phyloP scores from a whole-genome alignment of 1,140 invertebrate genomes.

The Eriosoma lanigerum region DNA sequence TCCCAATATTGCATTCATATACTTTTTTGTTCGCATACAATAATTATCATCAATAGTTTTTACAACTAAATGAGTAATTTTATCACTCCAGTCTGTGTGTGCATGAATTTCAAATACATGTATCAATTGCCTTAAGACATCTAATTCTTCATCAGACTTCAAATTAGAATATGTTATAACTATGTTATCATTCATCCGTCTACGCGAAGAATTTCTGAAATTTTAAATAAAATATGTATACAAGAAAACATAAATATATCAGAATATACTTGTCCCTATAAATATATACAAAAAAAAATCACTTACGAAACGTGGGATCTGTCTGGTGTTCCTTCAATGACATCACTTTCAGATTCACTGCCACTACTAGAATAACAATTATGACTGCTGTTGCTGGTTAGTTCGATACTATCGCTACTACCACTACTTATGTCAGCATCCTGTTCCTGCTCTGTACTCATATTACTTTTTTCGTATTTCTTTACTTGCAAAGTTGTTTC shows the following conservation, averaged over 20 bases:
- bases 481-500: not conserved
- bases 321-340: not conserved
- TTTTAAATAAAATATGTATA: not conserved
- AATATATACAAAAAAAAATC: too few species aligned
- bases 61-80: constrained; percentile 18
- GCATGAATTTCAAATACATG: not conserved
- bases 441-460: not conserved
- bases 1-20: constrained; percentile 5
- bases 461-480: not conserved
- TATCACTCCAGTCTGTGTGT: not conserved
- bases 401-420: not conserved
- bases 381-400: not conserved
- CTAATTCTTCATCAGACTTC: not conserved
- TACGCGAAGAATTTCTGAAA: not conserved
- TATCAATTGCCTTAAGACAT: not conserved
- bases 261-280: too few species aligned
- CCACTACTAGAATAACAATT: not conserved
- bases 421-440: too few species aligned
- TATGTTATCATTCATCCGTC: not conserved
- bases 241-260: too few species aligned
- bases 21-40: constrained; percentile 25
- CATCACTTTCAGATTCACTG: not conserved
- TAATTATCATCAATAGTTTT: not conserved
- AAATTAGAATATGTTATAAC: not conserved
- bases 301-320: constrained; percentile 3